Conservation (phyloP, 2,113 vertebrate species). For the Lepidothrix coronata region DNA sequence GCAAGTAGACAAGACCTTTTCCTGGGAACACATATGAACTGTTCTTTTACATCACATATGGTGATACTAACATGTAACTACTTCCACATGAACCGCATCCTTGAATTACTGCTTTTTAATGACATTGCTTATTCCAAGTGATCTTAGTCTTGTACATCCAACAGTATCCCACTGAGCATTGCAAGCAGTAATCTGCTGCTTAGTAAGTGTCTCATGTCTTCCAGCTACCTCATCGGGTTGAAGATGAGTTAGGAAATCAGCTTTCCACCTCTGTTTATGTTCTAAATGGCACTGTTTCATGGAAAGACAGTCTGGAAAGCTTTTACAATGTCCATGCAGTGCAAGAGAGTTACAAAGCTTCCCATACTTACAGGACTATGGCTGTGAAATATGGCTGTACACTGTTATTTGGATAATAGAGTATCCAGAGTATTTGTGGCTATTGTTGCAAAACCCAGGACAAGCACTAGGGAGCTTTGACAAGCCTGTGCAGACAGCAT, state of each 20-base stretch:
- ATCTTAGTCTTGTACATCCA: neutral
- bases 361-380: neutral
- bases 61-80: neutral
- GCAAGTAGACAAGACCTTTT: constrained; percentile 17
- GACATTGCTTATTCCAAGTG: neutral
- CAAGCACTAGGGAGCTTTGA: neutral
- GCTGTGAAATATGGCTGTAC: constrained; percentile 32
- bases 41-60: neutral
- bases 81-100: neutral
- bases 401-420: constrained; percentile 21
- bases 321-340: neutral
- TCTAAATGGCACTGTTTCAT: constrained; percentile 1
- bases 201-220: constrained; percentile 35
- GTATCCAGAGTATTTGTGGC: neutral
- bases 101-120: constrained; percentile 9
- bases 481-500: neutral
- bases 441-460: neutral
- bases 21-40: neutral
- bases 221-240: constrained; percentile 72
- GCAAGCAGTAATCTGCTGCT: neutral
- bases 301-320: neutral
- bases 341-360: neutral
- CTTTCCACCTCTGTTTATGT: constrained; percentile 16
- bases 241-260: constrained; percentile 49
- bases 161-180: neutral